A percentile compares a stretch with the other conserved stretches of the same genome.
These are phyloP conservation scores for Ceuthmochares aereus DNA, from an alignment of 2,113 vertebrate species.

Conservation along the genomic window DNA sequence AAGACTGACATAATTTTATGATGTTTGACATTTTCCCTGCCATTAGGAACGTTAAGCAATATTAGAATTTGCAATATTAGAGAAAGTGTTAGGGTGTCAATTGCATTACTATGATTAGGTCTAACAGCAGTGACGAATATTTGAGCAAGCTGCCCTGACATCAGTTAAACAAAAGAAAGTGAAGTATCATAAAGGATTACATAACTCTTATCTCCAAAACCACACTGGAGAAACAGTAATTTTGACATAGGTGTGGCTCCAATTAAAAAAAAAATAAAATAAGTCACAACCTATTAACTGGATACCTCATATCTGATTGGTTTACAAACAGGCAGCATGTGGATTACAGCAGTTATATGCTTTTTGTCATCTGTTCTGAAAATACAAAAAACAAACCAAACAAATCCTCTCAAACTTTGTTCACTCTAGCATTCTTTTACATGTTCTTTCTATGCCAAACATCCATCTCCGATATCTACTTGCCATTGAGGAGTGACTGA, in stretches of 20 bases:
- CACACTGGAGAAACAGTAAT: background rate
- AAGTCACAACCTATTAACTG: background rate
- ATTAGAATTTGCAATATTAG: background rate
- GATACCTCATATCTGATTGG: background rate
- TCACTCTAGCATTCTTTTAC: background rate
- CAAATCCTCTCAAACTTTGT: background rate
- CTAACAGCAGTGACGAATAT: background rate
- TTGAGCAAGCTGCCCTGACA: background rate
- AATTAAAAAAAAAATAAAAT: background rate
- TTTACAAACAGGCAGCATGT: background rate
- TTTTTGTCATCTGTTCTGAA: background rate
- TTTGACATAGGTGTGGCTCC: background rate
- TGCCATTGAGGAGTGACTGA: background rate
- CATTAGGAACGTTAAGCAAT: background rate
- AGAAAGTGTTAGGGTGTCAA: background rate
- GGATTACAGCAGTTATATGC: background rate
- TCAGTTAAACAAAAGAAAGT: background rate
- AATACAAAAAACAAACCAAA: background rate
- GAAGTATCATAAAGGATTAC: background rate
- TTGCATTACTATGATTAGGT: background rate
- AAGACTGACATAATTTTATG: background rate
- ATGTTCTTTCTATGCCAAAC: background rate
- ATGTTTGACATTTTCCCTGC: background rate
- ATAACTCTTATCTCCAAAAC: background rate
- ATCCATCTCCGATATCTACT: background rate